These are phyloP conservation scores for Anneissia japonica DNA, from an alignment of 35 echinoderm and acorn worm genomes.

Conservation along the genomic window DNA sequence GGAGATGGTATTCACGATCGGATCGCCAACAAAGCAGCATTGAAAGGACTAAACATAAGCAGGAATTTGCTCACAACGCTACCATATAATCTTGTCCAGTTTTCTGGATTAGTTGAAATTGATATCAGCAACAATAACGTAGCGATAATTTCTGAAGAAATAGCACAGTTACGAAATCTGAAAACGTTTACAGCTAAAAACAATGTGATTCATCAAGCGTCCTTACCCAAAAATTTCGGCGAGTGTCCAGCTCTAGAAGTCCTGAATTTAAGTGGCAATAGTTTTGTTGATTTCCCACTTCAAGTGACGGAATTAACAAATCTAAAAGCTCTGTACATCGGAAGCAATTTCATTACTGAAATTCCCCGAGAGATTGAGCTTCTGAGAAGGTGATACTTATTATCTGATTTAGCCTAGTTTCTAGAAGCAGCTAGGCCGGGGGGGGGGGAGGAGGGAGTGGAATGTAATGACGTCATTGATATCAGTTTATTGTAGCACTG, in stretches of 20 bases:
- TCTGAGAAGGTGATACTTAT: constrained; percentile 67
- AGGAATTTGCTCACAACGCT: constrained; percentile 59
- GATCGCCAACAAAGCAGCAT: constrained; percentile 9
- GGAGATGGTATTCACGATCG: constrained; percentile 18
- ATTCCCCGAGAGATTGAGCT: constrained; percentile 59
- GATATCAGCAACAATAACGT: constrained; percentile 82
- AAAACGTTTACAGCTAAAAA: constrained; percentile 64
- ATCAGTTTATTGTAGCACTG: too few species aligned
- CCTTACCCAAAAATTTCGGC: constrained; percentile 82
- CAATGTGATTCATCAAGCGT: constrained; percentile 62
- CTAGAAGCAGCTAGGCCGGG: too few species aligned
- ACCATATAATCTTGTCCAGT: constrained; percentile 43
- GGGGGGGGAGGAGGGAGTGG: too few species aligned
- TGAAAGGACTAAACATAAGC: constrained; percentile 54
- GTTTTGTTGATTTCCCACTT: constrained; percentile 66
- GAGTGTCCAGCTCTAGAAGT: constrained; percentile 51
- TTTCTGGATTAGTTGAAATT: constrained; percentile 50
- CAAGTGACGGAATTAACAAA: constrained; percentile 38
- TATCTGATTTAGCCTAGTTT: too few species aligned
- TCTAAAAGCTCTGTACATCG: constrained; percentile 50
- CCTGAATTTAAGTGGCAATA: constrained; percentile 82
- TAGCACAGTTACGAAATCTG: constrained; percentile 42
- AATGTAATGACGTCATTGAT: too few species aligned
- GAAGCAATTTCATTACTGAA: constrained; percentile 68
- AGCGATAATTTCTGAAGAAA: constrained; percentile 57